A percentile compares a stretch with the other conserved stretches of the same genome.
These are phyloP conservation scores for Cheilosia soror DNA, from an alignment of 2,888 invertebrate genomes.

Conservation along the genomic window DNA sequence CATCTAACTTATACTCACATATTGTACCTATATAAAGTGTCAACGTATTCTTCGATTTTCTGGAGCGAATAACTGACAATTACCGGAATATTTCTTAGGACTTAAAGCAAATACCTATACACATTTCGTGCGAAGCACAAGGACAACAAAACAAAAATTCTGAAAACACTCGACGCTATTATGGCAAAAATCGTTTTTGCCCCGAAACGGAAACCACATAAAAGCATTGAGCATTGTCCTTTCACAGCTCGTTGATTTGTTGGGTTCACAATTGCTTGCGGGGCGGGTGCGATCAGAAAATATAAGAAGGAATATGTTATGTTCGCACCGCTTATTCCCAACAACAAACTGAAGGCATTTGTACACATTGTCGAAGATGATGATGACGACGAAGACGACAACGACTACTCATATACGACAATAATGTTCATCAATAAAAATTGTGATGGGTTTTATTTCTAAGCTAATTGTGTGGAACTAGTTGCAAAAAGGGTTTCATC, in stretches of 20 bases:
- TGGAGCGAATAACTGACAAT: constrained; percentile 42
- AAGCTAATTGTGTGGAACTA: constrained; percentile 71
- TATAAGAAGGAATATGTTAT: constrained; percentile 43
- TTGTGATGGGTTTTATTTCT: constrained; percentile 51
- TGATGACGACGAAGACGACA: background rate
- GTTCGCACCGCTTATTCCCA: constrained; percentile 39
- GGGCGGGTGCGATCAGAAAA: constrained; percentile 34
- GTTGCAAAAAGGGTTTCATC: constrained; percentile 59
- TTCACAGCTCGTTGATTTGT: constrained; percentile 72
- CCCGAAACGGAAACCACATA: constrained; percentile 69
- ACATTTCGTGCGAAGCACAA: background rate
- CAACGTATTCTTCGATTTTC: constrained; percentile 23
- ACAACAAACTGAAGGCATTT: constrained; percentile 21
- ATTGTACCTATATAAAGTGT: constrained; percentile 18
- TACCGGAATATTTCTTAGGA: constrained; percentile 18
- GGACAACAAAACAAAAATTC: constrained; percentile 13
- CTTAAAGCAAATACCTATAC: background rate
- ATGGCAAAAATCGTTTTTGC: constrained; percentile 64
- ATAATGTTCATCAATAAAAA: constrained; percentile 71
- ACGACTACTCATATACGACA: constrained; percentile 39
- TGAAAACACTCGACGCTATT: constrained; percentile 49
- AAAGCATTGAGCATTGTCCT: constrained; percentile 74
- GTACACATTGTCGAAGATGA: background rate
- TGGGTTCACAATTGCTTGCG: constrained; percentile 42
- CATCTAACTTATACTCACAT: background rate